Evolutionary conservation across 2,888 invertebrate species (phyloP).

Genomic region (Xiphydria camelus): DNA sequence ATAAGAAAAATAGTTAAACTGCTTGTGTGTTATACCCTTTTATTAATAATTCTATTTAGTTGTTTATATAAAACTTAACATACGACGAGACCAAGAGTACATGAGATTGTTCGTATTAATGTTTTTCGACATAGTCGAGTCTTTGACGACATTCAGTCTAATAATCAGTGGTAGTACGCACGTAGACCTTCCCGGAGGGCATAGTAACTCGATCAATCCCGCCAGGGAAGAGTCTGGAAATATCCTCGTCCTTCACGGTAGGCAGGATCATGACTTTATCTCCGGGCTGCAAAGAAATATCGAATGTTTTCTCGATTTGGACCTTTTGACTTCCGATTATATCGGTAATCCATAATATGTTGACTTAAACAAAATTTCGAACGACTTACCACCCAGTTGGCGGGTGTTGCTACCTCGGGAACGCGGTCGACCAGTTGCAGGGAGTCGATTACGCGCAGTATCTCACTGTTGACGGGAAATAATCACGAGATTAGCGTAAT

Average conservation of each 20-base stretch:
- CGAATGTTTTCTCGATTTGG: not conserved
- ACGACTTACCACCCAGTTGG: constrained; percentile 76
- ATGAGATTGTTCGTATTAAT: too few species aligned
- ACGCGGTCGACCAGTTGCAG: constrained; percentile 74
- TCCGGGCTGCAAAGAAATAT: constrained; percentile 64
- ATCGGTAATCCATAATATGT: not conserved
- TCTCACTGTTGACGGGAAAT: constrained; percentile 67
- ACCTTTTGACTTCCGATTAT: too few species aligned
- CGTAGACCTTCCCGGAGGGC: constrained; percentile 77
- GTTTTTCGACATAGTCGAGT: too few species aligned
- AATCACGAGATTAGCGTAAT: not conserved
- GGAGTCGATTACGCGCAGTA: constrained; percentile 81
- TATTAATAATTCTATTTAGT: too few species aligned
- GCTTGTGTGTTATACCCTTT: too few species aligned
- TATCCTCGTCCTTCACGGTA: constrained; percentile 68
- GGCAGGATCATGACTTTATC: constrained; percentile 82
- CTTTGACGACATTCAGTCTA: too few species aligned
- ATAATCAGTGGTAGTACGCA: constrained; percentile 73
- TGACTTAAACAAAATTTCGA: not conserved
- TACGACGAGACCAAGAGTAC: too few species aligned
- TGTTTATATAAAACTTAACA: too few species aligned
- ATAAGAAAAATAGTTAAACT: too few species aligned
- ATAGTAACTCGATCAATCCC: constrained; percentile 69
- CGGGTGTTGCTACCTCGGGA: constrained; percentile 81
- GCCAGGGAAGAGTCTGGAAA: constrained; percentile 69